Evolutionary conservation across 2,113 vertebrate genomes (phyloP), one percentile per base, ranked within the genome.

Genomic region (Amphiprion percula): DNA sequence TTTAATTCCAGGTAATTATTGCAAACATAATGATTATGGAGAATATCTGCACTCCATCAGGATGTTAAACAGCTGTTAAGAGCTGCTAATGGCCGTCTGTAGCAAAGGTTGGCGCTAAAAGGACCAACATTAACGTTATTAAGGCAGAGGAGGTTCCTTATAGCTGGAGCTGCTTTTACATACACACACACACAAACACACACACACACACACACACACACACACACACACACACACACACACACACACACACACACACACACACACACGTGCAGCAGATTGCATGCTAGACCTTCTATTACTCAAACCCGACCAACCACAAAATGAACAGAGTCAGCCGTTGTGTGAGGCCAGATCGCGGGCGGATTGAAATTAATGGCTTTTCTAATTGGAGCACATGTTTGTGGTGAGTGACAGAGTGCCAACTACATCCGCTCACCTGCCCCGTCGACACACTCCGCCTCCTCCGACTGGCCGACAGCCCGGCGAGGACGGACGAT

Each of bases 311-410:
- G 80, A 11, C 89, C 88, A 87, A 87, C 50, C 91, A 90, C 91
- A 89, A 90, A 92, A 92, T 91, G 88, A 91, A 90, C 84, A 77
- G 44, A 87, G 84, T 84, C 89, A 82, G 80, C 71, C 66, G 80
- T 77, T 50, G 85, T 70, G 63, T 52, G 77, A 69, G 61, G 60
- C 49, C 4, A 74, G 68, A 82, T 85, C n/a, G 63, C 71, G 10
- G 79, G 67, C 17, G 47, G 77, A 91, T 88, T 87, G 70, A 90
- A 91, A 91, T 89, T 76, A 91, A 92, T 90, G 82, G 60, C 69
- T 88, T 90, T 82, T 87, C 90, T 92, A 90, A 92, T 92, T 88
- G 87, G 85, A 87, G 63, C 85, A 84, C 88, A 82, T 91, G 91
- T 90, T 89, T 75, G 77, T 89, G 78, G 90, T 21, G 52, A 90